These are phyloP conservation scores for Neopelma chrysocephalum DNA, from an alignment of 2,797 vertebrate genomes.

Conservation along the genomic window DNA sequence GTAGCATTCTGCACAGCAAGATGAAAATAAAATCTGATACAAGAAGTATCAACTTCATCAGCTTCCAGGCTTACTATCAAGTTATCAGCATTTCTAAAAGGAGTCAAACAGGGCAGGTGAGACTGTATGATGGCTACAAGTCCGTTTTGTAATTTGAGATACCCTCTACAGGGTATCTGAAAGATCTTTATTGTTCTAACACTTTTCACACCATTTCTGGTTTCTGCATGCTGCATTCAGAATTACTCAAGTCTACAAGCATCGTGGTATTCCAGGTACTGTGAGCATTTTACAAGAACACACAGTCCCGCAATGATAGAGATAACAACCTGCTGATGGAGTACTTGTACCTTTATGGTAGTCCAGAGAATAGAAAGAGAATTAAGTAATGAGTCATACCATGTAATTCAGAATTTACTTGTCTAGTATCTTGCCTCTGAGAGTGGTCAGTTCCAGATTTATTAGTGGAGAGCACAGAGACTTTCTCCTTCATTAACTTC, in stretches of 20 bases:
- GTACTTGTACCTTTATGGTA: background rate
- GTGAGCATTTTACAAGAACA: background rate
- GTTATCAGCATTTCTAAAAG: background rate
- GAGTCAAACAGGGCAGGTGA: background rate
- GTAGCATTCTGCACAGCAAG: background rate
- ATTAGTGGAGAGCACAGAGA: background rate
- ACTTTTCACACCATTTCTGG: accelerated
- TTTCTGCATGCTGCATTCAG: background rate
- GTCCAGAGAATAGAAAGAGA: background rate
- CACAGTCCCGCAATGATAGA: background rate
- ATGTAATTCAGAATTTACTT: background rate
- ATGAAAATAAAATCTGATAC: background rate
- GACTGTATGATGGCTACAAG: background rate
- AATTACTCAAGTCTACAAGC: background rate
- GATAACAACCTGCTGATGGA: background rate
- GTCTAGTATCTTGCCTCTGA: background rate
- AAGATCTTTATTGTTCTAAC: background rate
- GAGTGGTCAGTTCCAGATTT: background rate
- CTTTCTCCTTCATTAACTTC: background rate
- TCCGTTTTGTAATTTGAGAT: background rate
- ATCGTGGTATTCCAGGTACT: background rate
- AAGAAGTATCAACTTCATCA: background rate
- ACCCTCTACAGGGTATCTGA: background rate
- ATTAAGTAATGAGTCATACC: background rate
- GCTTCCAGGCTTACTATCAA: background rate